Evolutionary conservation across 2,888 invertebrate genomes (phyloP).

Genomic region (Ophion obscuratus): DNA sequence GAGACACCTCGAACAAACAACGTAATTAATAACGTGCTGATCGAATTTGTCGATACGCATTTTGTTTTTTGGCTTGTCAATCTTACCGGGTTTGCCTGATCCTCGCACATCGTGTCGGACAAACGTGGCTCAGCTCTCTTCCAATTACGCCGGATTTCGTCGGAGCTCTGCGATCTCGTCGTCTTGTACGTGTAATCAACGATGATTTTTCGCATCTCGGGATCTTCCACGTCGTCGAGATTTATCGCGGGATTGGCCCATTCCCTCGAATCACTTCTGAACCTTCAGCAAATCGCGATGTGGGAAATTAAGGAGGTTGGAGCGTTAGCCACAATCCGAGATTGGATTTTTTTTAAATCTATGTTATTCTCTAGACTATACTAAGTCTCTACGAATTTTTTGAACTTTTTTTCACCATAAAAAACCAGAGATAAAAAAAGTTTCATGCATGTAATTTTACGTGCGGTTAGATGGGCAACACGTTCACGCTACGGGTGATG

Average conservation of each 20-base stretch:
- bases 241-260: conserved; percentile 81
- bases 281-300: neutral
- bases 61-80: neutral
- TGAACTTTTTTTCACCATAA: too few species aligned
- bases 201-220: conserved; percentile 79
- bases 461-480: too few species aligned
- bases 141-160: conserved; percentile 74
- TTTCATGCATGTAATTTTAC: too few species aligned
- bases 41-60: too few species aligned
- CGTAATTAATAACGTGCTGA: neutral
- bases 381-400: too few species aligned
- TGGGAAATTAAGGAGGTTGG: neutral
- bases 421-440: too few species aligned
- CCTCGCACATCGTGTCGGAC: conserved; percentile 1
- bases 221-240: conserved; percentile 82
- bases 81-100: conserved; percentile 26
- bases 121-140: conserved; percentile 48
- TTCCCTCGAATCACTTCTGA: conserved; percentile 79
- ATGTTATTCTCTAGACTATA: too few species aligned
- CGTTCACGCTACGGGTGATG: too few species aligned
- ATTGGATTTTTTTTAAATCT: too few species aligned
- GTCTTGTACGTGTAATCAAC: conserved; percentile 81
- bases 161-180: conserved; percentile 77
- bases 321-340: too few species aligned
- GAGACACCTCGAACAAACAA: conserved; percentile 6